Evolutionary conservation across 2,888 invertebrate species (phyloP).

Genomic region (Parnassius apollo): DNA sequence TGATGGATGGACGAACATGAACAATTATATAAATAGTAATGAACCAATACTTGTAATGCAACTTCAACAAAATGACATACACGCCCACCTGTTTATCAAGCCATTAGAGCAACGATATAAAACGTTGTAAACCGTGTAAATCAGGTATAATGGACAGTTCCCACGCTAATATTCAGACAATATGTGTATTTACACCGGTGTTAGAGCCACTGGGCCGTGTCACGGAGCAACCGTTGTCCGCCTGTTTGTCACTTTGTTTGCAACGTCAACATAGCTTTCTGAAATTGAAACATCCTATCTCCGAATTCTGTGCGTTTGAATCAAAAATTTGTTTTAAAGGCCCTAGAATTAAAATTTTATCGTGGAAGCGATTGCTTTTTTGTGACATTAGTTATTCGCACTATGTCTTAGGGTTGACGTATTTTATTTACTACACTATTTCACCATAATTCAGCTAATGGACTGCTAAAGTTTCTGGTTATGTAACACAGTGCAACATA

Average conservation of each 20-base stretch:
- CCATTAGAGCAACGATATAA: background rate
- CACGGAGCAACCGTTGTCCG: conserved; percentile 42
- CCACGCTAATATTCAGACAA: conserved; percentile 50
- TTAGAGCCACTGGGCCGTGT: conserved; percentile 46
- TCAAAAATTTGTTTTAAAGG: background rate
- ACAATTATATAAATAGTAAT: no score
- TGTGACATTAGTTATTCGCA: conserved; percentile 25
- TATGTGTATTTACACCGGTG: conserved; percentile 37
- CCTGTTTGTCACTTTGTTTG: conserved; percentile 40
- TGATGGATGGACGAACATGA: no score
- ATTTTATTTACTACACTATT: conserved; percentile 11
- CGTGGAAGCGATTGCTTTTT: conserved; percentile 5
- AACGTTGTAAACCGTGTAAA: conserved; percentile 4
- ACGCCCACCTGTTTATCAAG: background rate
- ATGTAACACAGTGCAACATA: no score
- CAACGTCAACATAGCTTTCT: conserved; percentile 34
- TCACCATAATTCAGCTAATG: conserved; percentile 16
- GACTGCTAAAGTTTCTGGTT: background rate
- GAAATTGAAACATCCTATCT: conserved; percentile 16
- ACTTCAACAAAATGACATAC: no score
- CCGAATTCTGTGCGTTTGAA: background rate
- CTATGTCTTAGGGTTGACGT: conserved; percentile 28
- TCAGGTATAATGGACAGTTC: conserved; percentile 35
- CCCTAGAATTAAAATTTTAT: conserved; percentile 3
- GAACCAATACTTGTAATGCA: no score